phyloP scores from a whole-genome alignment of 1,140 invertebrate species.

The Brachionus calyciflorus region DNA sequence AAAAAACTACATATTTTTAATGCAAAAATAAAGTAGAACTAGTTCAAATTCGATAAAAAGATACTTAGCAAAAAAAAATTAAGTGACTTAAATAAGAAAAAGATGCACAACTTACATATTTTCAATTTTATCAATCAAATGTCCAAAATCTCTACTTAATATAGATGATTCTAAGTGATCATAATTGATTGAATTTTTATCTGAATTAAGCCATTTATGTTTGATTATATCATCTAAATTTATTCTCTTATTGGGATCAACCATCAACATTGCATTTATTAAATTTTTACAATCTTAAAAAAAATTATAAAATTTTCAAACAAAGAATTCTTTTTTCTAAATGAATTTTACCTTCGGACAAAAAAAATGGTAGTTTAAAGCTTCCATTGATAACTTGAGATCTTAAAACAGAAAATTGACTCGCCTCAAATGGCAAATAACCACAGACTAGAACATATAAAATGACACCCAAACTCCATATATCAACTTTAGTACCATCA shows the following conservation, averaged over 20 bases:
- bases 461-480: slow-evolving; percentile 77
- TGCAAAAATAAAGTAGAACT: too few species aligned
- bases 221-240: slow-evolving; percentile 25
- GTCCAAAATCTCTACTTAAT: not conserved
- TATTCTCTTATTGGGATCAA: slow-evolving; percentile 20
- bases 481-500: slow-evolving; percentile 65
- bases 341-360: slow-evolving; percentile 38
- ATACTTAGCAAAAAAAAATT: too few species aligned
- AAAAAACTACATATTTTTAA: too few species aligned
- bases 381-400: slow-evolving; percentile 67
- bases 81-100: too few species aligned
- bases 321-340: not conserved
- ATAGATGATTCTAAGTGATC: too few species aligned
- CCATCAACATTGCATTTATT: slow-evolving; percentile 41
- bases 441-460: slow-evolving; percentile 74
- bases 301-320: not conserved
- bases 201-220: slow-evolving; percentile 13
- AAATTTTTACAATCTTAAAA: slow-evolving; percentile 47
- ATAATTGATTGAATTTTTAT: not conserved
- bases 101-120: slow-evolving; percentile 5
- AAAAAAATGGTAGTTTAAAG: slow-evolving; percentile 46
- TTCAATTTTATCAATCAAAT: slow-evolving; percentile 30
- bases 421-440: slow-evolving; percentile 74
- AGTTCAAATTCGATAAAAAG: too few species aligned
- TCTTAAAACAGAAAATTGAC: slow-evolving; percentile 65